Base-by-base conservation (phyloP, 1,140 invertebrate species). In the Heliothis virescens region DNA sequence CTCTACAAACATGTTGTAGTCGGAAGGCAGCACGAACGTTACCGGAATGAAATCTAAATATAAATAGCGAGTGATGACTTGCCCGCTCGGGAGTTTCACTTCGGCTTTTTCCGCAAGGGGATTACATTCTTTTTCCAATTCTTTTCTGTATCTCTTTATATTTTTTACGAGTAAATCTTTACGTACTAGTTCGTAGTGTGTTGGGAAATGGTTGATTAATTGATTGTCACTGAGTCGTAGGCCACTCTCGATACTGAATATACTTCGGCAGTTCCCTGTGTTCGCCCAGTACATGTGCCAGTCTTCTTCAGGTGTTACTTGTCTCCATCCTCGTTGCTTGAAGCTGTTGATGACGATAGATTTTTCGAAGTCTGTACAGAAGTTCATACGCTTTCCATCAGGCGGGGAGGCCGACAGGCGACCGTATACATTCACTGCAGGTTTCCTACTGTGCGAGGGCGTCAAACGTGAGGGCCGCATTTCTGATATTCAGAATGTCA, bases 281-380 rank as follows among this genome's bases (percentile, higher is more conserved):
- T 97, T 97, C 1, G 98, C 98, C 98, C 98, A 99, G 92, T 99
- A 99, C 90, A 99, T 98, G 91, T 99, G 98, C 98, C 98, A 99
- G 83, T 99, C 98, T 89, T 99, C 98, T 82, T 99, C 98, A 1
- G 98, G 97, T 18, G 96, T 96, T 11, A 99, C 98, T 95, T 98
- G 97, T 16, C 96, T 95, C 98, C 98, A 99, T n/a, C 98, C 98
- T 84, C 98, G 94, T 91, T 98, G 98, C 84, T 98, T 97, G 91
- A 99, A 99, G 93, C 98, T 99, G 82, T 97, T 97, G 10, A 98
- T 96, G 67, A 99, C 96, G 3, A 99, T 98, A 29, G 98, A 99
- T 94, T 99, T 99, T 83, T 99, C 98, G 88, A 98, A 96, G 92
- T 99, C 98, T 47, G 98, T 98, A 85, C 98, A 98, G 94, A 97